Percentiles rank a stretch among this genome's conserved stretches.
These are phyloP conservation scores for Cerastis leucographa DNA, from an alignment of 2,888 invertebrate genomes.

Conservation along the genomic window DNA sequence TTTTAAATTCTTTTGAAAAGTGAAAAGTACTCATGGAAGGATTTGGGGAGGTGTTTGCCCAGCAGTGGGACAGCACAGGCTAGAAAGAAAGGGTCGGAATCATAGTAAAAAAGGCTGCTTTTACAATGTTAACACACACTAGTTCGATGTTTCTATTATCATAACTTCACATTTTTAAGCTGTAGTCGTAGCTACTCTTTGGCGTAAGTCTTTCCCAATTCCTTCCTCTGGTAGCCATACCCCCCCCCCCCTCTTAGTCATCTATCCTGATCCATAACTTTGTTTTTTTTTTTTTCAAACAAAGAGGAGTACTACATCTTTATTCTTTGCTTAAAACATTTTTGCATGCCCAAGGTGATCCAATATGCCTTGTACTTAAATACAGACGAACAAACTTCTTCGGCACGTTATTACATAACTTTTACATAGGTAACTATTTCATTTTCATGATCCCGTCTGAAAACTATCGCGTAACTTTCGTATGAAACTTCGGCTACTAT, in stretches of 20 bases:
- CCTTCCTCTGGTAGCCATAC: neutral
- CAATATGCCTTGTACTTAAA: slow-evolving; percentile 19
- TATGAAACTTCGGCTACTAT: slow-evolving; percentile 8
- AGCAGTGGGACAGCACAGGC: too few species aligned
- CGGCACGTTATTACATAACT: slow-evolving; percentile 47
- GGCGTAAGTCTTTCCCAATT: neutral
- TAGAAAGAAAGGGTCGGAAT: too few species aligned
- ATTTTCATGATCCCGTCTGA: slow-evolving; percentile 44
- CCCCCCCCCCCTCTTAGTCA: neutral
- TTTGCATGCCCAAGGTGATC: neutral
- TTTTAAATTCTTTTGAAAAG: neutral
- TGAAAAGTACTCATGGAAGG: too few species aligned
- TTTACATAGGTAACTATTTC: slow-evolving; percentile 37
- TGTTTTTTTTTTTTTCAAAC: neutral
- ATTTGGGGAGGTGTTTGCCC: too few species aligned
- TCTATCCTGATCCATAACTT: neutral
- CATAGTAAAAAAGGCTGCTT: too few species aligned
- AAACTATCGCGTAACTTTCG: slow-evolving; percentile 18
- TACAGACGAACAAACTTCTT: slow-evolving; percentile 11
- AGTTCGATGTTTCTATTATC: neutral
- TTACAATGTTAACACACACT: neutral
- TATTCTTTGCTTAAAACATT: too few species aligned
- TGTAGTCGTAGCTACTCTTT: neutral
- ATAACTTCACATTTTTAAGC: neutral
- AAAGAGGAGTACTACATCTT: neutral